phyloP scores from a whole-genome alignment of 1,140 invertebrate species.

The Druon quercuslanigerum region DNA sequence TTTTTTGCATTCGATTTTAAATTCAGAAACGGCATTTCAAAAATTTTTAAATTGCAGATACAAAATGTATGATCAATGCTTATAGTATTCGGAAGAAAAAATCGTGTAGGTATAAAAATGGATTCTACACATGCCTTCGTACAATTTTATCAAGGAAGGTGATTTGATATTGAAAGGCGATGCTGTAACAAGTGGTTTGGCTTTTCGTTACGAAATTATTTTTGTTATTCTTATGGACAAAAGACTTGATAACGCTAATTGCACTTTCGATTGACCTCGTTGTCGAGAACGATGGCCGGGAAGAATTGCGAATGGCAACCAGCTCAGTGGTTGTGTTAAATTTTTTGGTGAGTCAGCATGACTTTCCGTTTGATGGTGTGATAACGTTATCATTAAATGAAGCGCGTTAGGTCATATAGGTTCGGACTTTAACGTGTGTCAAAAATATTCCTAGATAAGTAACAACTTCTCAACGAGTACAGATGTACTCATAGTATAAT shows the following conservation, averaged over 20 bases:
- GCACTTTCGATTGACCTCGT: slow-evolving; percentile 30
- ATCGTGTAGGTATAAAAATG: not conserved
- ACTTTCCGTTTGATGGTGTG: slow-evolving; percentile 31
- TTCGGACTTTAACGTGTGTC: slow-evolving; percentile 17
- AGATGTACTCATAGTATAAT: not conserved
- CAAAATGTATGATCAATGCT: too few species aligned
- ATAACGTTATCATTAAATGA: slow-evolving; percentile 46
- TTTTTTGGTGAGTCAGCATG: slow-evolving; percentile 47
- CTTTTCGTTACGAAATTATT: slow-evolving; percentile 12
- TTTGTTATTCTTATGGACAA: slow-evolving; percentile 23
- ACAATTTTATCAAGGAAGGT: too few species aligned
- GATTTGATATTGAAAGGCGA: not conserved
- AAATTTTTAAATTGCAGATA: too few species aligned
- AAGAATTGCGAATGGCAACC: slow-evolving; percentile 15
- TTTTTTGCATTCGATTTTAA: too few species aligned
- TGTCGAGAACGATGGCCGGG: slow-evolving; percentile 19
- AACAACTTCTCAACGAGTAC: not conserved
- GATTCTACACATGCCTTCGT: not conserved
- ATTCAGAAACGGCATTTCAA: too few species aligned
- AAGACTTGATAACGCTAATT: slow-evolving; percentile 26
- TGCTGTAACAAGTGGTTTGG: slow-evolving; percentile 1
- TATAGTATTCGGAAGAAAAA: too few species aligned
- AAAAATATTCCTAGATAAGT: slow-evolving; percentile 14
- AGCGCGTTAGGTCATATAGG: slow-evolving; percentile 3
- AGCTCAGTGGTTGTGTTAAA: slow-evolving; percentile 8